Evolutionary conservation across 2,113 vertebrate genomes (phyloP).

Genomic region (human): DNA sequence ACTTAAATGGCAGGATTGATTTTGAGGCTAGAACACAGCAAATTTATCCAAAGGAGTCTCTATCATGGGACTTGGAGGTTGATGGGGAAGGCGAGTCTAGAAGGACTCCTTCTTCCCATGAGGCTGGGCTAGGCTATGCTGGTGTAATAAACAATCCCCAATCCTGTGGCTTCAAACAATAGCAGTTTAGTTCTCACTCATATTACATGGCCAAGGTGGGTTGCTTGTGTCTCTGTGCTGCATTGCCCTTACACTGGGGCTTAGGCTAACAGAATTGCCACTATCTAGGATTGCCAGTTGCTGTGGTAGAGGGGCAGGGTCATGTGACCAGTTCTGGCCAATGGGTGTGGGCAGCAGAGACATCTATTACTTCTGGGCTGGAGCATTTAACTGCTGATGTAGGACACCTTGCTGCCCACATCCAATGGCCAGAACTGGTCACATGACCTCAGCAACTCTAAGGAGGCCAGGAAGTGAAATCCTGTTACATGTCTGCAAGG

Average conservation of each 20-base stretch:
- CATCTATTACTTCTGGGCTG: too few relatives aligned
- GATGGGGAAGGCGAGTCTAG: neutral
- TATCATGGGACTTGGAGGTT: neutral
- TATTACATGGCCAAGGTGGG: neutral
- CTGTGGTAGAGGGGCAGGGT: accelerated
- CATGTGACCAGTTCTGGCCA: too few relatives aligned
- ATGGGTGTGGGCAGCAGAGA: too few relatives aligned
- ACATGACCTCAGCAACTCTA: neutral
- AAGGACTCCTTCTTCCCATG: neutral
- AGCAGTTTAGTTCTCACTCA: neutral
- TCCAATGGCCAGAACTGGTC: neutral
- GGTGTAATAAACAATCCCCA: neutral
- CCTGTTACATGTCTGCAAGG: neutral
- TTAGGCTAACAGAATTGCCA: neutral
- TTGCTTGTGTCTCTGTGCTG: neutral
- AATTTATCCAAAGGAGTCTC: neutral
- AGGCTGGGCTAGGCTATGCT: neutral
- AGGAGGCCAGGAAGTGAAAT: neutral
- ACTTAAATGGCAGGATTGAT: neutral
- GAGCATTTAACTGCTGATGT: too few relatives aligned
- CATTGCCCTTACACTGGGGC: neutral
- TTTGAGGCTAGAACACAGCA: neutral
- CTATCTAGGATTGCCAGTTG: neutral
- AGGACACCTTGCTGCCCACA: neutral
- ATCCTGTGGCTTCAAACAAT: neutral